Evolutionary conservation across 2,888 invertebrate species (phyloP).

Genomic region (Argyresthia goedartella): DNA sequence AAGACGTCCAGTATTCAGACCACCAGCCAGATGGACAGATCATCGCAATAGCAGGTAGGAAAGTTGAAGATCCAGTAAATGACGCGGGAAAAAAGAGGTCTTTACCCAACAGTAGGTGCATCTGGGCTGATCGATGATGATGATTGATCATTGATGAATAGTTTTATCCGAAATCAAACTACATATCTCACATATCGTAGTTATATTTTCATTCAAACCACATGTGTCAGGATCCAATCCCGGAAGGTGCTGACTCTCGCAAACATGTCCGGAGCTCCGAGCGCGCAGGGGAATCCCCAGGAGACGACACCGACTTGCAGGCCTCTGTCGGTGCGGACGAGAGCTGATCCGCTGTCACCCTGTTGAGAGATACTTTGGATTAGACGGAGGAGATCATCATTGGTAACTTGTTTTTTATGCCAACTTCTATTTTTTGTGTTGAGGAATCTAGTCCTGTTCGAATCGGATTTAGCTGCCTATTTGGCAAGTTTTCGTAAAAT

Average conservation of each 20-base stretch:
- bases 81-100: too few relatives aligned
- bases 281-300: slow-evolving; percentile 11
- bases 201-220: not conserved
- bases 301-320: slow-evolving; percentile 9
- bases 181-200: not conserved
- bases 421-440: too few relatives aligned
- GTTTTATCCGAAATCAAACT: not conserved
- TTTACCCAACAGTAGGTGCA: too few relatives aligned
- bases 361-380: not conserved
- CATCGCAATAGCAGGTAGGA: too few relatives aligned
- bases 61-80: too few relatives aligned
- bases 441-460: too few relatives aligned
- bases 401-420: too few relatives aligned
- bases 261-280: slow-evolving; percentile 11
- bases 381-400: too few relatives aligned
- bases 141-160: not conserved
- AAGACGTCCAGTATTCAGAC: too few relatives aligned
- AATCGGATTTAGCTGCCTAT: too few relatives aligned
- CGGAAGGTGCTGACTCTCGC: slow-evolving; percentile 5
- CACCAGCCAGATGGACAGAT: too few relatives aligned
- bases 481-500: too few relatives aligned
- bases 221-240: not conserved
- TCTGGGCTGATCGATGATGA: not conserved
- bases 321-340: not conserved
- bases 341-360: slow-evolving; percentile 11